A percentile compares a stretch with the other conserved stretches of the same genome.
phyloP scores from a whole-genome alignment of 2,888 invertebrate species.

The Acrobasis repandana region DNA sequence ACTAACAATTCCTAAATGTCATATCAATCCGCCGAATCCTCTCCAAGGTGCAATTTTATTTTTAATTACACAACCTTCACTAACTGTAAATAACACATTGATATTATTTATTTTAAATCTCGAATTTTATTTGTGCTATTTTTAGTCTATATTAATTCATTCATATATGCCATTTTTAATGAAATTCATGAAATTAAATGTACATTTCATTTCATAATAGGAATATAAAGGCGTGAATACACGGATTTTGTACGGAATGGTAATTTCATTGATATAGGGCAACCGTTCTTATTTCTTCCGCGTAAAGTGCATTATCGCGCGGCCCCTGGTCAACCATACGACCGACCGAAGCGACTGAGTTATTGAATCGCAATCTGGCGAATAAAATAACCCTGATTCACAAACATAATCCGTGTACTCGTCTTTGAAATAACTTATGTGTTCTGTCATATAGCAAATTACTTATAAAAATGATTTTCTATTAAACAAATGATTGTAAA shows the following conservation, averaged over 20 bases:
- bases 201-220: not conserved
- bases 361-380: too few species aligned
- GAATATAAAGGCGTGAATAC: not conserved
- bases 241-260: not conserved
- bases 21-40: constrained; percentile 5
- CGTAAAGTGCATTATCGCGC: too few species aligned
- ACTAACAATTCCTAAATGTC: not conserved
- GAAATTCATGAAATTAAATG: not conserved
- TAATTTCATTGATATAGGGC: too few species aligned
- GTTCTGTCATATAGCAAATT: too few species aligned
- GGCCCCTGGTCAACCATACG: too few species aligned
- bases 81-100: constrained; percentile 13
- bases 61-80: constrained; percentile 8
- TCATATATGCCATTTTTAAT: not conserved
- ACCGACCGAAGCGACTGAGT: too few species aligned
- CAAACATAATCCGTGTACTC: too few species aligned
- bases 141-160: not conserved
- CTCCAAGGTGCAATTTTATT: constrained; percentile 14
- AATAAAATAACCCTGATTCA: too few species aligned
- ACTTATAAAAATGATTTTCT: too few species aligned
- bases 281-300: too few species aligned
- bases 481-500: too few species aligned
- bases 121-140: constrained; percentile 3
- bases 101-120: constrained; percentile 5
- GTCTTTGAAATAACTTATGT: too few species aligned